Conservation (phyloP, 2,797 vertebrate genomes). For the Scolopax rusticola region DNA sequence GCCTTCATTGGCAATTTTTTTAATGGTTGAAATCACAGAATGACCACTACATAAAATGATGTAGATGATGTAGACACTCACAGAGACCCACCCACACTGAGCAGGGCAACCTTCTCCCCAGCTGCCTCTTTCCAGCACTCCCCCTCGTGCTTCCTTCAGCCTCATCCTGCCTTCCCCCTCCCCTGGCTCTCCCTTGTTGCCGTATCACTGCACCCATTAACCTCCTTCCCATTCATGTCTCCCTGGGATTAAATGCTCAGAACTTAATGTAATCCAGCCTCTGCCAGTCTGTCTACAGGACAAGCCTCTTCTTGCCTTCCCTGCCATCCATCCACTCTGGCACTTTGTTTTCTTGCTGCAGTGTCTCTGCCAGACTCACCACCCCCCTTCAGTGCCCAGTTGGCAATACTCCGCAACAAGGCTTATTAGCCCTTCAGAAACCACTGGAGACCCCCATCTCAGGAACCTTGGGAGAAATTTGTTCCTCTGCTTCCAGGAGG, state of each 20-base stretch:
- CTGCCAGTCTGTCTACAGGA: not conserved
- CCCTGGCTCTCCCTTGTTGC: not conserved
- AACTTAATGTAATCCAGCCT: not conserved
- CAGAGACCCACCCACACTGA: not conserved
- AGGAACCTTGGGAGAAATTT: not conserved
- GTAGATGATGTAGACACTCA: not conserved
- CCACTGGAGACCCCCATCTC: not conserved
- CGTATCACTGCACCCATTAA: not conserved
- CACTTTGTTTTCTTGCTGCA: not conserved
- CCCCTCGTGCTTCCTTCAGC: not conserved
- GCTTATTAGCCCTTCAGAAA: not conserved
- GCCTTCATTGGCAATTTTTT: not conserved
- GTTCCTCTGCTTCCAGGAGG: fast-evolving
- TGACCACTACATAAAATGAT: not conserved
- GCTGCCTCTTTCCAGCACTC: not conserved
- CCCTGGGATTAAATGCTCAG: not conserved
- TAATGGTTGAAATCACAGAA: not conserved
- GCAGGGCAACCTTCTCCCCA: not conserved
- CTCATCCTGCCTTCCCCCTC: not conserved
- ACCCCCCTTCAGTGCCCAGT: not conserved
- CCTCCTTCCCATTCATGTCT: not conserved
- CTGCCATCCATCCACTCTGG: not conserved
- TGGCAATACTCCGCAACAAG: not conserved
- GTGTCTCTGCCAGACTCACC: not conserved
- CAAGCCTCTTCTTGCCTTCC: not conserved